Evolutionary conservation across 2,797 vertebrate species (phyloP).

Genomic region (Melanotaenia nigrans): DNA sequence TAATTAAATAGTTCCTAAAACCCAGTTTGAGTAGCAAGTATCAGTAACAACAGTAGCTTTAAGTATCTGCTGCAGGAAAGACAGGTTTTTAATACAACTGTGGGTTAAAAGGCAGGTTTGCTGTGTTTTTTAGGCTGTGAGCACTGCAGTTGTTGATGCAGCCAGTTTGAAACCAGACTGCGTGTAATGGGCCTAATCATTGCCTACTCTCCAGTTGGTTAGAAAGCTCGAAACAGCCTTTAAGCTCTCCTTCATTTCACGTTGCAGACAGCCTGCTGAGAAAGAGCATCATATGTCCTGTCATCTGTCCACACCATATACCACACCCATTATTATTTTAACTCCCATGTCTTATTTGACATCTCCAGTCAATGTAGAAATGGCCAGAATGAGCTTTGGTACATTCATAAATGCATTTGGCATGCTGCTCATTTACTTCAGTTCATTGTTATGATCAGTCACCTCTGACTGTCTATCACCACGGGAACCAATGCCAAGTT

Average conservation of each 20-base stretch:
- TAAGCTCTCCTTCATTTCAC: conserved; percentile 60
- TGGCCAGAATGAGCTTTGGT: conserved; percentile 31
- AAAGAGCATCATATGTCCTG: conserved; percentile 63
- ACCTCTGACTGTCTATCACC: conserved; percentile 37
- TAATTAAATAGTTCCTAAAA: background rate
- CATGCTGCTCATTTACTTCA: conserved; percentile 38
- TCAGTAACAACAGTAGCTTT: background rate
- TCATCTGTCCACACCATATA: conserved; percentile 75
- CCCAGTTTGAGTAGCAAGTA: background rate
- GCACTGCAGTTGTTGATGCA: conserved; percentile 27
- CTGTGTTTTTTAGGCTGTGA: conserved; percentile 2
- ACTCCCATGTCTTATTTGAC: conserved; percentile 49
- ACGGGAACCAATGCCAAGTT: conserved; percentile 26
- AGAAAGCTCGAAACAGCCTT: conserved; percentile 29
- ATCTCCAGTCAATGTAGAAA: conserved; percentile 46
- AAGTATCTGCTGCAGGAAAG: conserved; percentile 21
- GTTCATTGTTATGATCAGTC: conserved; percentile 41
- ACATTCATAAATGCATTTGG: conserved; percentile 45
- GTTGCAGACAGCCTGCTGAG: conserved; percentile 48
- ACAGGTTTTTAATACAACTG: conserved; percentile 29
- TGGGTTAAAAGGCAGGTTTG: conserved; percentile 22
- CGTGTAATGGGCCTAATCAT: conserved; percentile 63
- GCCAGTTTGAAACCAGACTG: conserved; percentile 51
- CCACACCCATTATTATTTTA: conserved; percentile 57
- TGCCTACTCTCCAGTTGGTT: conserved; percentile 37